Evolutionary conservation across 2,797 vertebrate genomes (phyloP), one percentile per base, ranked within the genome.

Genomic region (Echeneis naucrates): DNA sequence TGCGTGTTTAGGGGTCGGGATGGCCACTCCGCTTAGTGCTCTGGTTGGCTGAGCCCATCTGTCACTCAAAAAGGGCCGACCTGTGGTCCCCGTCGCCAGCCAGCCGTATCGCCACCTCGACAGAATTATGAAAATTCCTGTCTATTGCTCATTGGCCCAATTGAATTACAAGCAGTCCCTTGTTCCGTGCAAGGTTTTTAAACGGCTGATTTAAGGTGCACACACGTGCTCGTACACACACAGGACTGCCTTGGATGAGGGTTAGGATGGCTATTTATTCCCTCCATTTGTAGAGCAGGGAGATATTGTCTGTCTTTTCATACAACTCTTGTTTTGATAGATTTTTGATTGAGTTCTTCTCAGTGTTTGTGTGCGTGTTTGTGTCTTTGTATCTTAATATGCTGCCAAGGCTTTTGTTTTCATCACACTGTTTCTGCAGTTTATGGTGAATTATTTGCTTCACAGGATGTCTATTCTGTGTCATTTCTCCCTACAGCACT

Each of bases 21-120:
- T 77, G 78, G 62, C 48, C 77, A 78, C 71, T 86, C 89, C 93
- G 89, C 93, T 96, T 93, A 93, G 93, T 92, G 92, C 94, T 95
- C 91, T 95, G 95, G 94, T 94, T 96, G 96, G 95, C 90, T 95
- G 95, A 92, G 87, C 91, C 94, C 96, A 94, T 98, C 96, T 97
- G 97, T 96, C 96, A 96, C 90, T 96, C 95, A 94, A 80, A 87
- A 93, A 9, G 7, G 88, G 90, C 64, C 87, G 92, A 95, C 94
- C 94, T 93, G 88, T 90, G 91, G 89, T 84, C 94, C 92, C 30
- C 82, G 92, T 88, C 88, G 65, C 87, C 94, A 78, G 83, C 92
- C 93, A 94, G 90, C 93, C 89, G 50, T 93, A 92, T 91, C 90
- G 53, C 80, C 72, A 86, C 86, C 90, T 84, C 88, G 88, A 89